Evolutionary conservation across 2,888 invertebrate species (phyloP).

Genomic region (Coleophora flavipennella): DNA sequence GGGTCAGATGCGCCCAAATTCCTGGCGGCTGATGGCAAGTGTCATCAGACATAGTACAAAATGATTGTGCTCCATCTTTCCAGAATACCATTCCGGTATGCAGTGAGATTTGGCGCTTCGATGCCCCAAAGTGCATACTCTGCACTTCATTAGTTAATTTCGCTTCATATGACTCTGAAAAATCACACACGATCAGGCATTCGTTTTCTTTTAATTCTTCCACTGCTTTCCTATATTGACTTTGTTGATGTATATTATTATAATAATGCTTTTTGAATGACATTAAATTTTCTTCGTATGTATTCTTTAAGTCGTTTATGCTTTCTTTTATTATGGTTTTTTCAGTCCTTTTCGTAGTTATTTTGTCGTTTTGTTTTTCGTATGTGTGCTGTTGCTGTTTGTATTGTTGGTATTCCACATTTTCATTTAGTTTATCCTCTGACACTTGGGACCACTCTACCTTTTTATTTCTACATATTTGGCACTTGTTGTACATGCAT

Average conservation of each 20-base stretch:
- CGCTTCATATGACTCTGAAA: slow-evolving; percentile 32
- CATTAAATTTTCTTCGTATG: slow-evolving; percentile 10
- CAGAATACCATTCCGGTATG: slow-evolving; percentile 35
- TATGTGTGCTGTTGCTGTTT: slow-evolving; percentile 7
- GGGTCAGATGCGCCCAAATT: slow-evolving; percentile 25
- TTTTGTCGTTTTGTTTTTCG: slow-evolving; percentile 12
- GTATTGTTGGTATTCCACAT: slow-evolving; percentile 10
- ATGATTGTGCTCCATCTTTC: slow-evolving; percentile 13
- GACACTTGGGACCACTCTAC: slow-evolving; percentile 11
- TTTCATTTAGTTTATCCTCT: slow-evolving; percentile 5
- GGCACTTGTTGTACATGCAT: slow-evolving; percentile 18
- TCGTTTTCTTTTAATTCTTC: slow-evolving; percentile 14
- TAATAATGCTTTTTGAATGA: slow-evolving; percentile 4
- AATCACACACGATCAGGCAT: slow-evolving; percentile 23
- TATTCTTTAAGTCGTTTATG: slow-evolving; percentile 5
- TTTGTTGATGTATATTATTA: slow-evolving; percentile 18
- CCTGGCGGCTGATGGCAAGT: slow-evolving; percentile 21
- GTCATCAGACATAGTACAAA: slow-evolving; percentile 26
- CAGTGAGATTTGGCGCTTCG: slow-evolving; percentile 23
- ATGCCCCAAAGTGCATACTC: slow-evolving; percentile 32
- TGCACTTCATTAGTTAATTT: slow-evolving; percentile 34
- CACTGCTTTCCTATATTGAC: slow-evolving; percentile 8
- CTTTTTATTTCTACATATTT: slow-evolving; percentile 14
- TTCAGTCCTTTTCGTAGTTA: slow-evolving; percentile 10
- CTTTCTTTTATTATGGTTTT: slow-evolving; percentile 6